Percentiles rank a stretch among this genome's conserved stretches.
These are phyloP conservation scores for Ceramica pisi DNA, from an alignment of 2,888 invertebrate species.

Conservation along the genomic window DNA sequence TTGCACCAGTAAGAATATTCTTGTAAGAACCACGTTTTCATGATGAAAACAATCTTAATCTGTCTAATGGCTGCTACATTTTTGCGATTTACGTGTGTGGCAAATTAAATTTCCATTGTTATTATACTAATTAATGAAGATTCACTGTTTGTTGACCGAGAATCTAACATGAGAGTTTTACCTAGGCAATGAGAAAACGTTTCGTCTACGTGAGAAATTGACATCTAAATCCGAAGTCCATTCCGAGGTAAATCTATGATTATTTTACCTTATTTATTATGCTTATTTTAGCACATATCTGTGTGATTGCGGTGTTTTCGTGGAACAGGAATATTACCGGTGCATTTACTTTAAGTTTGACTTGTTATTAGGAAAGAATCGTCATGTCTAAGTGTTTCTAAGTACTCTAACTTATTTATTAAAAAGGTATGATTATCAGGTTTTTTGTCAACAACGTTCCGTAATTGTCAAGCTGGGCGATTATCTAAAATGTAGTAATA, in stretches of 20 bases:
- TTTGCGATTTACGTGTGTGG: conserved; percentile 75
- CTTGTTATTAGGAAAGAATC: conserved; percentile 30
- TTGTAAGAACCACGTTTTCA: conserved; percentile 60
- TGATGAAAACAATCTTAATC: conserved; percentile 66
- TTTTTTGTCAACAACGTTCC: conserved; percentile 70
- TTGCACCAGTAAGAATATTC: conserved; percentile 55
- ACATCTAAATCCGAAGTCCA: conserved; percentile 65
- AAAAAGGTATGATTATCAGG: conserved; percentile 59
- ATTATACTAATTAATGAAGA: conserved; percentile 39
- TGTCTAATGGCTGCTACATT: conserved; percentile 77
- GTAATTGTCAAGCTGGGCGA: conserved; percentile 52
- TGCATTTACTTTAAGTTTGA: conserved; percentile 46
- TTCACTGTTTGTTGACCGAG: conserved; percentile 41
- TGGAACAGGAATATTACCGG: conserved; percentile 24
- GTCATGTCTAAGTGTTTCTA: conserved; percentile 30
- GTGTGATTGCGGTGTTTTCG: conserved; percentile 68
- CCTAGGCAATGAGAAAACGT: conserved; percentile 37
- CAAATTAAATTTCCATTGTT: conserved; percentile 66
- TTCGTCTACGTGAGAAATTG: conserved; percentile 41
- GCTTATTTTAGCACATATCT: conserved; percentile 69
- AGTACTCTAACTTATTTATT: conserved; percentile 30
- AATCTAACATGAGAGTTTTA: conserved; percentile 38
- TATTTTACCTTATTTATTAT: conserved; percentile 71
- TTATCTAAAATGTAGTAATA: conserved; percentile 38
- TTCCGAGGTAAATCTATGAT: conserved; percentile 76